Conservation (phyloP, 2,113 vertebrate species). For the Clarias macrocephalus region DNA sequence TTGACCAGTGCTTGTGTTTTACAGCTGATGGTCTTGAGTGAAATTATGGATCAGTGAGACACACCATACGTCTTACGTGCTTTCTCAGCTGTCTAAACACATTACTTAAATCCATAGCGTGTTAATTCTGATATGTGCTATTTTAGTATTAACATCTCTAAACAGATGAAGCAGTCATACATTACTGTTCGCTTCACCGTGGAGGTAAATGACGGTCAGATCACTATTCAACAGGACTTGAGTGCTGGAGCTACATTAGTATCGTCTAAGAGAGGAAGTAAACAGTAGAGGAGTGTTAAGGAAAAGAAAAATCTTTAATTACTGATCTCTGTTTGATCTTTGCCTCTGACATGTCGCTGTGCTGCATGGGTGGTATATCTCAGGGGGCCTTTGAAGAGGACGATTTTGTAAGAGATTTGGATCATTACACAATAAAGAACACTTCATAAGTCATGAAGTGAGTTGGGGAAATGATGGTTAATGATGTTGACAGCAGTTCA, state of each 20-base stretch:
- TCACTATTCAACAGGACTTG: slow-evolving; percentile 1
- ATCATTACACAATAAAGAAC: slow-evolving; percentile 85
- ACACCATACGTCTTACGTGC: neutral
- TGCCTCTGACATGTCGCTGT: slow-evolving; percentile 66
- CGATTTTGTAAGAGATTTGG: slow-evolving; percentile 77
- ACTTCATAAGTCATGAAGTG: slow-evolving; percentile 77
- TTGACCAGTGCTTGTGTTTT: neutral
- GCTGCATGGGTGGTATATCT: slow-evolving; percentile 77
- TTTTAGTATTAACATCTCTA: neutral
- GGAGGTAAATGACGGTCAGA: slow-evolving; percentile 8
- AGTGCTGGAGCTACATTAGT: slow-evolving; percentile 6
- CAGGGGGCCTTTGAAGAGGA: slow-evolving; percentile 76
- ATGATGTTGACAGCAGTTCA: slow-evolving; percentile 85
- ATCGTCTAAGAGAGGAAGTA: slow-evolving; percentile 41
- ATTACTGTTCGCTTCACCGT: neutral
- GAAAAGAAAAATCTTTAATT: slow-evolving; percentile 66
- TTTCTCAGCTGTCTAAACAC: neutral
- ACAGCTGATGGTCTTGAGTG: neutral
- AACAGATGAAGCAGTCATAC: neutral
- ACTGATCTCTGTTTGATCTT: slow-evolving; percentile 73
- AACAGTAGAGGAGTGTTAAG: slow-evolving; percentile 64
- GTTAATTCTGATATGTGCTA: neutral
- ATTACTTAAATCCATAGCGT: neutral
- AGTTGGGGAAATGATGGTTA: slow-evolving; percentile 79
- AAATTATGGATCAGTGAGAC: neutral